Evolutionary conservation across 2,888 invertebrate genomes (phyloP).

Genomic region (Diachrysia chrysitis): DNA sequence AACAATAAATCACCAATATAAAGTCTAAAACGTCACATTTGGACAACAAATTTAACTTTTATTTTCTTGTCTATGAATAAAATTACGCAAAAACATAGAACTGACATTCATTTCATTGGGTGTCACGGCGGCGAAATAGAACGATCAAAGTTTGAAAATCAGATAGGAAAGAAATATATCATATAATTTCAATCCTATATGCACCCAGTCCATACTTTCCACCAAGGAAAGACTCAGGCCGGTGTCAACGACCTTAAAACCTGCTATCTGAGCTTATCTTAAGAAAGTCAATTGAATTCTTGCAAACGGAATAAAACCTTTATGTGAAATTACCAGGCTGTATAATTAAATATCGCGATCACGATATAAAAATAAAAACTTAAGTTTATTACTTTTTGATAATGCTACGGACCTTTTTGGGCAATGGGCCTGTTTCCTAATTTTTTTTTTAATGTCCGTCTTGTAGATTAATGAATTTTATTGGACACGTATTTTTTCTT

Average conservation of each 20-base stretch:
- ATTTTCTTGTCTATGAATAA: background rate
- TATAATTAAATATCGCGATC: conserved; percentile 39
- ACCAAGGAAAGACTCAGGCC: conserved; percentile 36
- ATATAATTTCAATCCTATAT: conserved; percentile 27
- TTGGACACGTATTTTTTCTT: no score
- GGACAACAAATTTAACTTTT: background rate
- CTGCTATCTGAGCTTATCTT: conserved; percentile 60
- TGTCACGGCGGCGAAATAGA: conserved; percentile 3
- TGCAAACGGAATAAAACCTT: conserved; percentile 57
- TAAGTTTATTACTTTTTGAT: conserved; percentile 23
- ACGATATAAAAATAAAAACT: conserved; percentile 18
- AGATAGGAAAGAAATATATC: conserved; percentile 24
- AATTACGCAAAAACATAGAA: conserved; percentile 6
- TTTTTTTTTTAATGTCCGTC: no score
- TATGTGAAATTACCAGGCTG: conserved; percentile 38
- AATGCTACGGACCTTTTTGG: conserved; percentile 22
- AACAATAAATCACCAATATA: background rate
- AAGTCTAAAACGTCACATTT: background rate
- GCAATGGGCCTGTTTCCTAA: no score
- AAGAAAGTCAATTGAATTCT: conserved; percentile 60
- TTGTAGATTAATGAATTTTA: no score
- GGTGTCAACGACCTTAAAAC: conserved; percentile 62
- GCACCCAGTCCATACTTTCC: conserved; percentile 29
- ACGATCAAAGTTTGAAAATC: background rate
- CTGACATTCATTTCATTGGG: background rate